Percentiles rank a stretch among this genome's conserved stretches.
Conservation (phyloP, 2,113 vertebrate genomes). For the Ibidorhyncha struthersii region DNA sequence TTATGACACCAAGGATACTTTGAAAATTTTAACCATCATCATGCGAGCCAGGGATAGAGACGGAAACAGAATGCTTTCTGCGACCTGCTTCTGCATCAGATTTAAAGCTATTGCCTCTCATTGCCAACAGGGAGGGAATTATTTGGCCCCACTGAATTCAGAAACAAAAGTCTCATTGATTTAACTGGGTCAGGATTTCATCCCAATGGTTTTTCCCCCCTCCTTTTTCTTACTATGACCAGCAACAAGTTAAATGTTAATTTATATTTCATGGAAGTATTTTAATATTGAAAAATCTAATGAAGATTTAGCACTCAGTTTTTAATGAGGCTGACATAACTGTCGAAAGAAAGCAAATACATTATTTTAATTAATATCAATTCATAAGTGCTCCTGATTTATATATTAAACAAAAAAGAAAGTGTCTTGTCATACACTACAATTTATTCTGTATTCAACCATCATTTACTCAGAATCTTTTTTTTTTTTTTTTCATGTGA, state of each 20-base stretch:
- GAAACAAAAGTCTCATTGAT: constrained; percentile 25
- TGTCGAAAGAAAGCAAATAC: constrained; percentile 82
- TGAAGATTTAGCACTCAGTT: constrained; percentile 80
- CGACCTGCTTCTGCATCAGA: background rate
- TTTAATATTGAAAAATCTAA: constrained; percentile 81
- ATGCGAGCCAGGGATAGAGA: background rate
- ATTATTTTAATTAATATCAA: constrained; percentile 84
- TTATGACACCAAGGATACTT: background rate
- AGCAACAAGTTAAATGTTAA: constrained; percentile 80
- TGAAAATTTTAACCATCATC: background rate
- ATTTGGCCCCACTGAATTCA: constrained; percentile 2
- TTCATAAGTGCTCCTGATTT: constrained; percentile 76
- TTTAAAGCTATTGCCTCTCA: background rate
- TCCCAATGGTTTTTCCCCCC: background rate
- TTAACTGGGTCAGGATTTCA: background rate
- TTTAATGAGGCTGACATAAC: constrained; percentile 80
- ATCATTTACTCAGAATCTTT: constrained; percentile 68
- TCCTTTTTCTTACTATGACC: constrained; percentile 43
- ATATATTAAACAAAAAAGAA: constrained; percentile 79
- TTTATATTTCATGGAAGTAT: constrained; percentile 80
- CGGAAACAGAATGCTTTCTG: background rate
- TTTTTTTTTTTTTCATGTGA: constrained; percentile 14
- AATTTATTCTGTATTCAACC: constrained; percentile 75
- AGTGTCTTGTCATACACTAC: constrained; percentile 74
- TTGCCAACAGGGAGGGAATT: constrained; percentile 7